phyloP scores from a whole-genome alignment of 2,888 invertebrate species.

The Noctua comes region DNA sequence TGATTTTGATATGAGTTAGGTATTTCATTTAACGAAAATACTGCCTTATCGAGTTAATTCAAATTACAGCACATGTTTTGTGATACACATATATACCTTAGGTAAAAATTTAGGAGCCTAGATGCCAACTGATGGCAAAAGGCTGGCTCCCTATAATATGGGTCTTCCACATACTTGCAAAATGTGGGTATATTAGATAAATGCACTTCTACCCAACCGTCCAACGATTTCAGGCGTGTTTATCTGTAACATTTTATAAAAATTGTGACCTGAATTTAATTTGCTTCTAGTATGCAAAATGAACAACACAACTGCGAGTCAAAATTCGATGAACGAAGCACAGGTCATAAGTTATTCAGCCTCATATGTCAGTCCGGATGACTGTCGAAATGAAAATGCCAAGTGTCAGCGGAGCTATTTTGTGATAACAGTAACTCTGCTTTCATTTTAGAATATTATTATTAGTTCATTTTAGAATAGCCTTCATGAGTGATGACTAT shows the following conservation, averaged over 20 bases:
- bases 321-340: slow-evolving; percentile 24
- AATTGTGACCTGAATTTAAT: neutral
- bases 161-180: neutral
- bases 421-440: neutral
- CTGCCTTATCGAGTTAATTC: neutral
- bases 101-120: neutral
- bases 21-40: neutral
- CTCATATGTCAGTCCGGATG: slow-evolving; percentile 38
- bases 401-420: neutral
- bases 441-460: no score
- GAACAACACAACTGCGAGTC: slow-evolving; percentile 9
- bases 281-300: slow-evolving; percentile 1
- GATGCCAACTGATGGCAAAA: no score
- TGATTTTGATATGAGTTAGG: neutral
- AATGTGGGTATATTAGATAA: neutral
- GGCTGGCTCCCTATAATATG: neutral
- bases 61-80: neutral
- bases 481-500: no score
- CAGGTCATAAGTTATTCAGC: slow-evolving; percentile 43
- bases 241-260: neutral
- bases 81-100: neutral
- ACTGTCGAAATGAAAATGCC: slow-evolving; percentile 16
- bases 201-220: neutral
- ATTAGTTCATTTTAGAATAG: neutral
- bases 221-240: neutral